A percentile compares a stretch with the other conserved stretches of the same genome.
These are phyloP conservation scores for Auanema freiburgensis DNA, from an alignment of 2,888 invertebrate species.

Conservation along the genomic window DNA sequence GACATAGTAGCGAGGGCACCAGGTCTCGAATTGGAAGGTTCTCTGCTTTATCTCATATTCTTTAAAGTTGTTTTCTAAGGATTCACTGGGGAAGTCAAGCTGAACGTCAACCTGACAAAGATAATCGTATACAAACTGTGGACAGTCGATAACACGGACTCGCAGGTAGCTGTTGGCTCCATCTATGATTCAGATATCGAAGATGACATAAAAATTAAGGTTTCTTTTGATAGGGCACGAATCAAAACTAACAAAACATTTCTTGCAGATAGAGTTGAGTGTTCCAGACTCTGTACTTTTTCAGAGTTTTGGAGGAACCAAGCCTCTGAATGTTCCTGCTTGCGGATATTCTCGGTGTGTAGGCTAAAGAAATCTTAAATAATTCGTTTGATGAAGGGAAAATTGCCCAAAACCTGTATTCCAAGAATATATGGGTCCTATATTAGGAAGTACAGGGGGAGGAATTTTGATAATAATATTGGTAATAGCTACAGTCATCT, in stretches of 20 bases:
- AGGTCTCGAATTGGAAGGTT: not conserved
- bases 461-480: conserved; percentile 23
- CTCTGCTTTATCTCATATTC: not conserved
- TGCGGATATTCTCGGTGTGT: conserved; percentile 20
- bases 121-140: conserved; percentile 15
- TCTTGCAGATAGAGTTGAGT: not conserved
- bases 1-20: conserved; percentile 11
- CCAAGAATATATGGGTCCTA: conserved; percentile 37
- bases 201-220: not conserved
- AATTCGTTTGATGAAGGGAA: conserved; percentile 15
- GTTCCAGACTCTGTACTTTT: conserved; percentile 13
- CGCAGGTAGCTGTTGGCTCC: not conserved
- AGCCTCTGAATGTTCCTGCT: conserved; percentile 14
- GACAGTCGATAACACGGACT: conserved; percentile 5
- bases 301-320: conserved; percentile 7
- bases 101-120: conserved; percentile 17
- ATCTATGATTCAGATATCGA: too few species aligned
- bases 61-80: not conserved
- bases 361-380: not conserved
- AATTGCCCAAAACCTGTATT: conserved; percentile 35
- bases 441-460: conserved; percentile 29
- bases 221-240: conserved; percentile 5
- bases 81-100: conserved; percentile 19
- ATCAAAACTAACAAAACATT: not conserved
- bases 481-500: conserved; percentile 25